Conservation (phyloP, 2,888 invertebrate genomes). For the Entomobrya multifasciata region DNA sequence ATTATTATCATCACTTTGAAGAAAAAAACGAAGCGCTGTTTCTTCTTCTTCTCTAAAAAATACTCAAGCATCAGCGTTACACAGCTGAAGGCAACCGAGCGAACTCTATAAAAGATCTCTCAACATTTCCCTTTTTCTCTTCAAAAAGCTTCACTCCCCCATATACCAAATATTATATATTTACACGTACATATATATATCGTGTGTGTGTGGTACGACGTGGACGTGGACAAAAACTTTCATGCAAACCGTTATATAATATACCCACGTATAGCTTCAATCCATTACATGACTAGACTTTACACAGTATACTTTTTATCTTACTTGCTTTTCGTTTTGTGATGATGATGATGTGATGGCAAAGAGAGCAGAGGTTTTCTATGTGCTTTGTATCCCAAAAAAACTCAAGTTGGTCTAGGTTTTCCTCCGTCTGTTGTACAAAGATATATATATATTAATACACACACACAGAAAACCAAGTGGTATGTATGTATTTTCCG, state of each 20-base stretch:
- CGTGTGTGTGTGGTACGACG: no score
- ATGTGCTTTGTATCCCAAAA: conserved; percentile 20
- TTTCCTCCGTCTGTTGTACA: not conserved
- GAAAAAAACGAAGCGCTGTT: conserved; percentile 34
- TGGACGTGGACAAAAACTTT: not conserved
- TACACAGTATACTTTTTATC: not conserved
- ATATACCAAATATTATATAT: conserved; percentile 5
- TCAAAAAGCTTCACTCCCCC: conserved; percentile 41
- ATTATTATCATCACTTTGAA: conserved; percentile 41
- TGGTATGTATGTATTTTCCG: conserved; percentile 25
- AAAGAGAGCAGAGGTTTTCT: conserved; percentile 18
- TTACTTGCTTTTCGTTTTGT: not conserved
- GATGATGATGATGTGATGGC: no score
- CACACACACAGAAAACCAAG: no score
- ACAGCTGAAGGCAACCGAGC: conserved; percentile 71
- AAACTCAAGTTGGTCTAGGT: conserved; percentile 16
- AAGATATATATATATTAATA: not conserved
- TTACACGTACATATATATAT: no score
- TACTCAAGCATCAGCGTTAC: conserved; percentile 56
- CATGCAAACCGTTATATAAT: not conserved
- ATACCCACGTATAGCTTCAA: not conserved
- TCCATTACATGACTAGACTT: conserved; percentile 39
- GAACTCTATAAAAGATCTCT: conserved; percentile 68
- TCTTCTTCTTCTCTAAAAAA: not conserved
- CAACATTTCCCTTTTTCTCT: conserved; percentile 57